phyloP scores from a whole-genome alignment of 1,140 invertebrate genomes.

The Macrotrachela quadricornifera region DNA sequence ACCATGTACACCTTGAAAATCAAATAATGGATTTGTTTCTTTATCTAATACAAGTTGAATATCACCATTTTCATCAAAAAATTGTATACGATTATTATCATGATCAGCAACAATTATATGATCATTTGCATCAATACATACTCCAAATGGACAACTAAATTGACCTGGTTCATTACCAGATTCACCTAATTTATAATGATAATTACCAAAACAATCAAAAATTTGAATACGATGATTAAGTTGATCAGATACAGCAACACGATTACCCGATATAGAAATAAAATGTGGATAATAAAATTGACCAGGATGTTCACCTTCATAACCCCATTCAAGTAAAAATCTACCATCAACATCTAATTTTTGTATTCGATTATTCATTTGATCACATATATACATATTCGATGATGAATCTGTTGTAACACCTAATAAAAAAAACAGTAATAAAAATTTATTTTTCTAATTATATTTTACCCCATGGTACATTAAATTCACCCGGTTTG shows the following conservation, averaged over 20 bases:
- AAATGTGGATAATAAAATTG: constrained; percentile 91
- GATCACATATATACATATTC: constrained; percentile 97
- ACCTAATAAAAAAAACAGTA: no score
- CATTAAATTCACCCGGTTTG: constrained; percentile 41
- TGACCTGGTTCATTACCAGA: constrained; percentile 35
- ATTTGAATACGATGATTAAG: constrained; percentile 37
- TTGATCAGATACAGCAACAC: constrained; percentile 28
- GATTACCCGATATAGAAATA: constrained; percentile 46
- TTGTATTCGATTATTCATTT: constrained; percentile 82
- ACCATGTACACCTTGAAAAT: no score
- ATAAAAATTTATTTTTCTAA: no score
- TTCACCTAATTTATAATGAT: constrained; percentile 19
- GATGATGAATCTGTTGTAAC: constrained; percentile 81
- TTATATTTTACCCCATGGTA: constrained; percentile 38
- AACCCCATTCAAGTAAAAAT: constrained; percentile 87
- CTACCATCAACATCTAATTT: constrained; percentile 94
- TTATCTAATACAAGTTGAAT: no score
- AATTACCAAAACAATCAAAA: constrained; percentile 23
- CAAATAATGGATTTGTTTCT: no score
- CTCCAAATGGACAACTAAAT: constrained; percentile 86
- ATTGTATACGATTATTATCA: constrained; percentile 94
- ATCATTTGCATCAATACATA: constrained; percentile 87
- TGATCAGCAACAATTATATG: constrained; percentile 91
- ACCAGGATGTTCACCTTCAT: constrained; percentile 76
- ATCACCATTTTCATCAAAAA: constrained; percentile 69